A percentile compares a stretch with the other conserved stretches of the same genome.
phyloP scores from a whole-genome alignment of 2,113 vertebrate genomes.

The Gymnarchus niloticus region DNA sequence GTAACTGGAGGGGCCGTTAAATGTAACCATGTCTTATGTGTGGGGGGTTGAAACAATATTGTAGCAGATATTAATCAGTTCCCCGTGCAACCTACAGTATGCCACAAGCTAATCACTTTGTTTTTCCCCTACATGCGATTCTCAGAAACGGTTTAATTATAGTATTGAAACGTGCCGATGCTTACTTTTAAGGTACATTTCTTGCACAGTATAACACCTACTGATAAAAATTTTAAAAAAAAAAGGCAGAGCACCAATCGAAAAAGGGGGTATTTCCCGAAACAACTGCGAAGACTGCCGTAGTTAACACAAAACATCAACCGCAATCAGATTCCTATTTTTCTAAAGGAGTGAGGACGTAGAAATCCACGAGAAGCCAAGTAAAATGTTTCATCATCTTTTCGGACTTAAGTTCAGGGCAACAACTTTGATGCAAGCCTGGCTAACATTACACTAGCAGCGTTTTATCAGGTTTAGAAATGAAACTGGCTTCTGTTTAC shows the following conservation, averaged over 20 bases:
- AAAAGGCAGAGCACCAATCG: background rate
- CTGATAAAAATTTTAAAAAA: background rate
- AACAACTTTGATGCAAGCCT: background rate
- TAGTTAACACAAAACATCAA: background rate
- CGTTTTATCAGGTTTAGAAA: background rate
- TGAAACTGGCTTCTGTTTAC: conserved; percentile 13
- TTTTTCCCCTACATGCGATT: background rate
- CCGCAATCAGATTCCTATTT: too few species aligned
- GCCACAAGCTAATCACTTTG: background rate
- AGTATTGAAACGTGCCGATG: background rate
- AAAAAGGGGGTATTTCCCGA: background rate
- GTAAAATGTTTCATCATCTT: background rate
- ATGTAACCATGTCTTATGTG: background rate
- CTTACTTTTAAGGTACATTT: background rate
- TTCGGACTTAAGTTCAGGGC: background rate
- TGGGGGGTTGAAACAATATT: background rate
- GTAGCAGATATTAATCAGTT: background rate
- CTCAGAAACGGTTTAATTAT: background rate
- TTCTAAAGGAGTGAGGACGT: background rate
- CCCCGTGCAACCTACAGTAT: background rate
- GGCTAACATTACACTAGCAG: background rate
- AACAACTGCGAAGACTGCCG: background rate
- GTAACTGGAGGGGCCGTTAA: background rate
- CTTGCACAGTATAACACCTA: background rate
- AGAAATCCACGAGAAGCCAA: background rate